phyloP scores from a whole-genome alignment of 2,888 invertebrate species.

The Pilophorus perplexus region DNA sequence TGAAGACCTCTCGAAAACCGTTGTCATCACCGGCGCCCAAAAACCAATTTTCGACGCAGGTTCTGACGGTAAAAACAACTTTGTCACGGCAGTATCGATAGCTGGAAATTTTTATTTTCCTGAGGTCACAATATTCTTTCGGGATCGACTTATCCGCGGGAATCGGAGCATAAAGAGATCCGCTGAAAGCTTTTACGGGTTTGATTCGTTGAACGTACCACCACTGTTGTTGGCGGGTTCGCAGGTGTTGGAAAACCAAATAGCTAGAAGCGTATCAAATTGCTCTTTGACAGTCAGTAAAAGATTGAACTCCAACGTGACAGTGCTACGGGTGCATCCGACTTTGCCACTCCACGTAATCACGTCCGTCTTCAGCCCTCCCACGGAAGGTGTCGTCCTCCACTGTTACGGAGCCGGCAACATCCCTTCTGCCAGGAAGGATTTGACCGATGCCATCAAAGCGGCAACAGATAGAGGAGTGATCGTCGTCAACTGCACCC shows the following conservation, averaged over 20 bases:
- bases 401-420: conserved; percentile 13
- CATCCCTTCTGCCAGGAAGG: background rate
- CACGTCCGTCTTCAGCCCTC: background rate
- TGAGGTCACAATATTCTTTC: conserved; percentile 91
- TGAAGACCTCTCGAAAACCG: conserved; percentile 88
- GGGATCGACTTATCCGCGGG: conserved; percentile 81
- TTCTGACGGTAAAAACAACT: conserved; percentile 91
- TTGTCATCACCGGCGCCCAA: conserved; percentile 89
- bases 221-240: conserved; percentile 75
- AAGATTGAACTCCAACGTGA: conserved; percentile 79
- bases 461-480: background rate
- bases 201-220: conserved; percentile 81
- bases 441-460: background rate
- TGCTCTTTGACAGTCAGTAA: conserved; percentile 73
- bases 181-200: conserved; percentile 70
- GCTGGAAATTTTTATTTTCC: conserved; percentile 82
- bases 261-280: no score
- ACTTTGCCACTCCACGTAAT: background rate
- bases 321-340: conserved; percentile 59
- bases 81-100: conserved; percentile 82
- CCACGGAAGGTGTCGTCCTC: conserved; percentile 14
- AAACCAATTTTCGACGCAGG: conserved; percentile 91
- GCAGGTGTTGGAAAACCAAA: conserved; percentile 58
- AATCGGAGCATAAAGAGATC: conserved; percentile 80
- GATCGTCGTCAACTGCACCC: conserved; percentile 24